Base-by-base conservation (phyloP, 2,113 vertebrate genomes). In the Nicator chloris region DNA sequence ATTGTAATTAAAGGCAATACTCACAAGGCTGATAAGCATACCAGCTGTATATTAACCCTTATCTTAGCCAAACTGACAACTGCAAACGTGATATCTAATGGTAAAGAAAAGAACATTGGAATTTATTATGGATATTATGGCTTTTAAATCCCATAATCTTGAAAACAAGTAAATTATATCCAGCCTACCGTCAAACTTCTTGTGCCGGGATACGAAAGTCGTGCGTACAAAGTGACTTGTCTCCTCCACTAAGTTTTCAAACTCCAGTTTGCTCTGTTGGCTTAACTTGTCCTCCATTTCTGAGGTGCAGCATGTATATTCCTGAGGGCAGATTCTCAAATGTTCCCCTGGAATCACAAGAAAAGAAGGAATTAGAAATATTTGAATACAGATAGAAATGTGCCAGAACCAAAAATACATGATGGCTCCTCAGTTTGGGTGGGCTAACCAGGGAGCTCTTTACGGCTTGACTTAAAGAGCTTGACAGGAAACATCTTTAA, bases 221-320 rank as follows among this genome's bases (percentile, higher is more conserved):
- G 98, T 98, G 37, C 99, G 98, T 53, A 99, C 97, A n/a, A 98
- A 98, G 83, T 99, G 98, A 93, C 99, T 99, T 4, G 98, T 98
- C 96, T 99, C 98, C 33, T 99, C 98, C 35, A 99, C 97, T 4
- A 99, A 97, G 94, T 99, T 99, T 94, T 99, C 98, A 96, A 99
- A 99, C 95, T 99, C 99, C 54, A 98, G 96, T 94, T 99, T 99
- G 95, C 99, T 99, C 91, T 99, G 98, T 39, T 99, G 98, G 50
- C 98, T 98, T 82, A 99, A 95, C 64, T 97, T 98, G 97, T 99
- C 98, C 83, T 99, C 99, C 99, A 99, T 99, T 96, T 99, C 99
- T 59, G 98, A 97, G 54, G 98, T 99, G 96, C 99, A 99, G 95
- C 99, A 99, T 3, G 99, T 99, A 56, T 98, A 99, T 96, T 98